Evolutionary conservation across 1,140 invertebrate species (phyloP).

Genomic region (Heliconius hewitsoni): DNA sequence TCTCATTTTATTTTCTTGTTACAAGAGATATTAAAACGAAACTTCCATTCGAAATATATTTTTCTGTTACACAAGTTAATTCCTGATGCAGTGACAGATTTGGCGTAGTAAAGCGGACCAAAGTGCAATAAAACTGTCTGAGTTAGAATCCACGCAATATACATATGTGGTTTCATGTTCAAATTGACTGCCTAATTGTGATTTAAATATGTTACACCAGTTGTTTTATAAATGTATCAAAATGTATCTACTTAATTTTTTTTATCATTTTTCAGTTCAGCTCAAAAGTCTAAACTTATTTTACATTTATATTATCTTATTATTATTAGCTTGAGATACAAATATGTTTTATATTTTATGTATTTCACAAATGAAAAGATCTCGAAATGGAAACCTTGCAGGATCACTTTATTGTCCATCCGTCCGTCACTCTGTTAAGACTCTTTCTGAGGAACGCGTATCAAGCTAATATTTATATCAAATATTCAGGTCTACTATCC

Average conservation of each 20-base stretch:
- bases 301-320: no score
- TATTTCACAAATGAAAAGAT: no score
- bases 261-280: background rate
- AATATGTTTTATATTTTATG: no score
- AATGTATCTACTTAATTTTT: background rate
- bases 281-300: no score
- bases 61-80: slow-evolving; percentile 1
- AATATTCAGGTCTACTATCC: no score
- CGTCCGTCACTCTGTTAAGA: no score
- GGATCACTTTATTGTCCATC: no score
- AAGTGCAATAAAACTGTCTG: slow-evolving; percentile 26
- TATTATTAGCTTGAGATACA: no score
- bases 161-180: background rate
- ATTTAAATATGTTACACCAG: background rate
- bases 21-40: background rate
- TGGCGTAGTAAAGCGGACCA: slow-evolving; percentile 6
- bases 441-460: no score
- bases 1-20: no score
- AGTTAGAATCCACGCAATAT: background rate
- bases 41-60: background rate
- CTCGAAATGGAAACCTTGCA: no score
- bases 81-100: background rate
- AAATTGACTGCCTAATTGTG: background rate
- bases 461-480: no score
- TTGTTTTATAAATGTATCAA: background rate